Evolutionary conservation across 2,797 vertebrate species (phyloP).

Genomic region (Eulemur albifrons): DNA sequence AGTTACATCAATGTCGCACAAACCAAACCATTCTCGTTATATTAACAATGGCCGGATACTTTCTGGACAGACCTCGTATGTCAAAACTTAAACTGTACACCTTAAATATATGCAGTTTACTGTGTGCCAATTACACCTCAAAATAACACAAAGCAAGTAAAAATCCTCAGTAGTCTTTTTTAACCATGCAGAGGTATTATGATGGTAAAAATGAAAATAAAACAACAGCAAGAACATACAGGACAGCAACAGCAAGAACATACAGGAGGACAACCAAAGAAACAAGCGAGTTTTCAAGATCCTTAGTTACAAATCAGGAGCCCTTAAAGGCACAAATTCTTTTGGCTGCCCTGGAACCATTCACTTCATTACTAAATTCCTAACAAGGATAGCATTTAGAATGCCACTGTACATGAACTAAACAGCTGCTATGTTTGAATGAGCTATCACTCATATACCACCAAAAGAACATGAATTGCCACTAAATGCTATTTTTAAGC

Average conservation of each 20-base stretch:
- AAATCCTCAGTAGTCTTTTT: background rate
- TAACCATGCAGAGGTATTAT: background rate
- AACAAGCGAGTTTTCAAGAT: background rate
- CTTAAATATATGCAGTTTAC: background rate
- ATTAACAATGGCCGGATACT: no score
- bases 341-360: background rate
- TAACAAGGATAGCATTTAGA: background rate
- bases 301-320: background rate
- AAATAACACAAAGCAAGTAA: constrained; percentile 24
- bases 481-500: background rate
- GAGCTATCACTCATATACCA: background rate
- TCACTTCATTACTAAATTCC: constrained; percentile 33
- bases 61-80: background rate
- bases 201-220: constrained; percentile 13
- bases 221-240: background rate
- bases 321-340: background rate
- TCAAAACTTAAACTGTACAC: background rate
- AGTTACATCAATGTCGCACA: no score
- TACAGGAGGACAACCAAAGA: background rate
- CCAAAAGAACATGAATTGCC: background rate
- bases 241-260: background rate
- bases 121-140: background rate
- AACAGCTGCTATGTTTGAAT: background rate
- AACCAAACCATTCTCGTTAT: no score
- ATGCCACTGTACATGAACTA: background rate